Conservation (phyloP, 2,797 vertebrate genomes). For the Merluccius polli region DNA sequence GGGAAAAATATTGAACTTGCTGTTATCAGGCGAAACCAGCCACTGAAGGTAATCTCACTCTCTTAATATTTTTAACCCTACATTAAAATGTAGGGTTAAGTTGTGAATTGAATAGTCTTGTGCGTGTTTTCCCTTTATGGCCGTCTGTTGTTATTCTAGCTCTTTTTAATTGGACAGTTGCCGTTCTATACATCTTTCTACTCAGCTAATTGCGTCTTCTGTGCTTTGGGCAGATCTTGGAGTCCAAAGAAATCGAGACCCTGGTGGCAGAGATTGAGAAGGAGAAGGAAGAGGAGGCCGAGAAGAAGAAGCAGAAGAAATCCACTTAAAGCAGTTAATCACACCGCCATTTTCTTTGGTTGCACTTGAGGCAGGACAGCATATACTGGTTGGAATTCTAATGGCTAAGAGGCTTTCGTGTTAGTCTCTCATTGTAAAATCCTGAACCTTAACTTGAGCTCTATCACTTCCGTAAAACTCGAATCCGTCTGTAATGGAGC, state of each 20-base stretch:
- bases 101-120: background rate
- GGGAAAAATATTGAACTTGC: conserved; percentile 82
- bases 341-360: conserved; percentile 28
- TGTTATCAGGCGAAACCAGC: conserved; percentile 79
- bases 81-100: background rate
- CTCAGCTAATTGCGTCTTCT: conserved; percentile 22
- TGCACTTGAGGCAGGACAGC: conserved; percentile 50
- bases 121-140: background rate
- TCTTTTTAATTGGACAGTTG: background rate
- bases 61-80: background rate
- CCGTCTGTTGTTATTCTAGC: background rate
- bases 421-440: conserved; percentile 37
- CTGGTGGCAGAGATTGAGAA: conserved; percentile 81
- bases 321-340: conserved; percentile 56
- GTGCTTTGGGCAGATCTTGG: conserved; percentile 72
- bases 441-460: conserved; percentile 49
- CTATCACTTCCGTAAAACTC: conserved; percentile 9
- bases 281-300: conserved; percentile 80
- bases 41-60: conserved; percentile 67
- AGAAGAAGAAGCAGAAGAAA: conserved; percentile 85
- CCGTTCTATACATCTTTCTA: background rate
- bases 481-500: background rate
- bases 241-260: conserved; percentile 81
- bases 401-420: conserved; percentile 18
- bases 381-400: conserved; percentile 43